Conservation (phyloP, 2,113 vertebrate species). For the Nesogale talazaci region DNA sequence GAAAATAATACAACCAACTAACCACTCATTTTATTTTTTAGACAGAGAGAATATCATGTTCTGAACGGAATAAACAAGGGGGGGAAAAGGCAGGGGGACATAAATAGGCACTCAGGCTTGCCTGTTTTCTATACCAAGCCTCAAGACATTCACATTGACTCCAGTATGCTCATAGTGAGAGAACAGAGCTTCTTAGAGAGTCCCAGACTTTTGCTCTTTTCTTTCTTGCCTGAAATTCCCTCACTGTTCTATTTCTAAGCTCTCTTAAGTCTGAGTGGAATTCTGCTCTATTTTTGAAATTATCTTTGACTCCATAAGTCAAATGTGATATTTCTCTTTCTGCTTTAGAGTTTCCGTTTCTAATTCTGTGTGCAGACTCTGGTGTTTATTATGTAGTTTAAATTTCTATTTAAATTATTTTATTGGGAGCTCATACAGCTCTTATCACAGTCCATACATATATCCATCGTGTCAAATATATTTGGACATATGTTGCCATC, state of each 20-base stretch:
- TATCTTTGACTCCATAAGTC: background rate
- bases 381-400: too few relatives aligned
- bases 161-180: background rate
- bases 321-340: background rate
- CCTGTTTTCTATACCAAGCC: background rate
- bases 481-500: too few relatives aligned
- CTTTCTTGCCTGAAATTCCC: background rate
- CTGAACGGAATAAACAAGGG: background rate
- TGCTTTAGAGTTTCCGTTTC: background rate
- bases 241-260: background rate
- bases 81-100: background rate
- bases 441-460: too few relatives aligned
- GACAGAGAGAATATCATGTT: background rate
- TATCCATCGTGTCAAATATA: too few relatives aligned
- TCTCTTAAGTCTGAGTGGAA: background rate
- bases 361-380: too few relatives aligned
- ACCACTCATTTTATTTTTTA: background rate
- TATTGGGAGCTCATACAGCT: too few relatives aligned
- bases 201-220: background rate
- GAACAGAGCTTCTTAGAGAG: background rate
- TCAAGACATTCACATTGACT: background rate
- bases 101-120: background rate
- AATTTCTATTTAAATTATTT: too few relatives aligned
- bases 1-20: background rate
- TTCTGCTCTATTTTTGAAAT: background rate